Evolutionary conservation across 2,888 invertebrate genomes (phyloP), one percentile per base, ranked within the genome.

Genomic region (Dynastes grantii): DNA sequence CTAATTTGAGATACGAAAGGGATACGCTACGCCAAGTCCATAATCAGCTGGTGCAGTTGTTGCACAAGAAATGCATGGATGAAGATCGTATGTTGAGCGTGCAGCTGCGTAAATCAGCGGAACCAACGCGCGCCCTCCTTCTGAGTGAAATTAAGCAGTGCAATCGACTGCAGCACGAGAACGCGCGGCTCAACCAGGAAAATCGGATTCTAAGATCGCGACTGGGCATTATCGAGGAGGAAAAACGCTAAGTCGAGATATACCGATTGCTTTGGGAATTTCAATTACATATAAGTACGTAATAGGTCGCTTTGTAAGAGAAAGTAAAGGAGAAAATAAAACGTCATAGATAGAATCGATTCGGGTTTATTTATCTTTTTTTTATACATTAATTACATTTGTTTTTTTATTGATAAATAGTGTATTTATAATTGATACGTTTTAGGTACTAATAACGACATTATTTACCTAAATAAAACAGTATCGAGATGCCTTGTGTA

Each of bases 21-120:
- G 85, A 87, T 73, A 86, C 87, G 0, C 77, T 88, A 40, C 83
- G 84, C 76, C 58, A 86, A 65, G 86, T 85, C 29, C 88, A 88
- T 75, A 85, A 86, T 78, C 84, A 86, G 79, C 78, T 88, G 64
- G 85, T 87, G 11, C 83, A 80, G 58, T 73, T 88, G 29, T 79
- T 88, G 65, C 85, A 87, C 75, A 79, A 83, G 13, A 87, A 87
- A 75, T 86, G 85, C 65, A 85, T 86, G 84, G 87, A 87, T 78
- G 84, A 85, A 61, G 86, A 87, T 76, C 79, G 83, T n/a, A 49
- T 84, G 13, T 81, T 88, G 37, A 76, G 80, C 13, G 80, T 83
- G 13, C 79, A 85, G 71, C 80, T 88, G 65, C 83, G 82, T 63
- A 77, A 81, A 51, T 83, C 85, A 1, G 40, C 75, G n/a, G 81